Base-by-base conservation (phyloP, 2,797 vertebrate genomes). In the Ataeniobius toweri region DNA sequence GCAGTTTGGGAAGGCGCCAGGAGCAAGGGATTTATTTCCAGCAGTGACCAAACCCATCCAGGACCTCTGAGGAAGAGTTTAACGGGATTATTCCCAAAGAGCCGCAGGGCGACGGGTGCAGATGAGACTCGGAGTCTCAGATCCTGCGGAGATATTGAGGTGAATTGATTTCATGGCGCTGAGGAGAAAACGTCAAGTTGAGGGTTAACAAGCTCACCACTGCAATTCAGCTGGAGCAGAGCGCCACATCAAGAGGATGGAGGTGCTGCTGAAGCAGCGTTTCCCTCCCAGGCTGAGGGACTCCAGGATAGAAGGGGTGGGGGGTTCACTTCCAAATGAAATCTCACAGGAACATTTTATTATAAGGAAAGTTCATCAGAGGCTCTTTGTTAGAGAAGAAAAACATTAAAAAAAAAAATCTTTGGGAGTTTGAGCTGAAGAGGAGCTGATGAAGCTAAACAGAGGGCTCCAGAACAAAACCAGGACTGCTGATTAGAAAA, bases 31-130 rank as follows among this genome's bases (percentile, higher is more conserved):
- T 69, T 69, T 46, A 46, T 69, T 44, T 69, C 41, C 67, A 14
- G 41, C 41, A 2, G 67, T 69, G 67, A 69, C 67, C 41, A 44
- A 44, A 22, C 67, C 67, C 22, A 46, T 46, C 67, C 41, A n/a
- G 65, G 24, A 67, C 41, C 67, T 46, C 67, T 26, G 67, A 69
- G 67, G 67, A 69, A 26, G 67, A 69, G 10, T 46, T 69, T 46
- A 69, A 46, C 67, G 41, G 67, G 67, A 69, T 69, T 69, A 69
- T 69, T 69, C 67, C 67, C 41, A 28, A 59, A 59, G 58, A 59
- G 58, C 58, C n/a, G 58, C 58, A 59, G 58, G 58, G 58, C n/a
- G 58, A 28, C n/a, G 58, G 58, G 58, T 3, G 58, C 41, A 14
- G 10, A 14, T 16, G 67, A 69, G 24, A 46, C 41, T 68, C 65